Percentiles rank a stretch among this genome's conserved stretches.
Conservation (phyloP, 1,140 invertebrate species). For the Aphaenogaster ashmeadi region DNA sequence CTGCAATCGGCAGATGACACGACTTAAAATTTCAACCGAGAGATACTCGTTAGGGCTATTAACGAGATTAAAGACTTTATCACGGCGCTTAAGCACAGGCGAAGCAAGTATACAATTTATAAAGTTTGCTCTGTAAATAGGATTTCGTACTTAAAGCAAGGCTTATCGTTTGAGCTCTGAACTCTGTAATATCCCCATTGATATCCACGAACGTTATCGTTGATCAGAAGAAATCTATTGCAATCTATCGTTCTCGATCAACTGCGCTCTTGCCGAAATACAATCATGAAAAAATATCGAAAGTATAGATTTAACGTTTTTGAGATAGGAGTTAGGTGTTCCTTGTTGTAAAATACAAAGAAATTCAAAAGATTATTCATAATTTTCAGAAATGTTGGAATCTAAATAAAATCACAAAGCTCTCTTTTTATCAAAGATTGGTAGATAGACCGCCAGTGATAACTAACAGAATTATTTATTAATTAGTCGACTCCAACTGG, state of each 20-base stretch:
- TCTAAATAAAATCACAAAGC: neutral
- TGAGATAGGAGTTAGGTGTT: neutral
- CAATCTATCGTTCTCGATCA: neutral
- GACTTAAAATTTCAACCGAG: slow-evolving; percentile 56
- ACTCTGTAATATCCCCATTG: neutral
- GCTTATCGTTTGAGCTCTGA: neutral
- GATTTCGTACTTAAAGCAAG: slow-evolving; percentile 18
- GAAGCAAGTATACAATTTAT: slow-evolving; percentile 10
- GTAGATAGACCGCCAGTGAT: too few relatives aligned
- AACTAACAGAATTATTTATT: too few relatives aligned
- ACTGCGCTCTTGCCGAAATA: neutral
- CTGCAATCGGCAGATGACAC: slow-evolving; percentile 35
- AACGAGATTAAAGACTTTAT: slow-evolving; percentile 54
- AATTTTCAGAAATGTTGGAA: neutral
- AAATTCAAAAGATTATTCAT: neutral
- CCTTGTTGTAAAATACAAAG: neutral
- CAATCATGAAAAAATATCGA: neutral
- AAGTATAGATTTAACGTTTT: neutral
- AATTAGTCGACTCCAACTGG: too few relatives aligned
- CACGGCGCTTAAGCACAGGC: neutral
- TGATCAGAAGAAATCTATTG: neutral
- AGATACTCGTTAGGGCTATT: slow-evolving; percentile 57
- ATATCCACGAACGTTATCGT: neutral
- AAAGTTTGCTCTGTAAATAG: neutral
- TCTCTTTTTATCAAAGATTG: neutral